Evolutionary conservation across 2,113 vertebrate species (phyloP), one percentile per base, ranked within the genome.

Genomic region (Pluvialis apricaria): DNA sequence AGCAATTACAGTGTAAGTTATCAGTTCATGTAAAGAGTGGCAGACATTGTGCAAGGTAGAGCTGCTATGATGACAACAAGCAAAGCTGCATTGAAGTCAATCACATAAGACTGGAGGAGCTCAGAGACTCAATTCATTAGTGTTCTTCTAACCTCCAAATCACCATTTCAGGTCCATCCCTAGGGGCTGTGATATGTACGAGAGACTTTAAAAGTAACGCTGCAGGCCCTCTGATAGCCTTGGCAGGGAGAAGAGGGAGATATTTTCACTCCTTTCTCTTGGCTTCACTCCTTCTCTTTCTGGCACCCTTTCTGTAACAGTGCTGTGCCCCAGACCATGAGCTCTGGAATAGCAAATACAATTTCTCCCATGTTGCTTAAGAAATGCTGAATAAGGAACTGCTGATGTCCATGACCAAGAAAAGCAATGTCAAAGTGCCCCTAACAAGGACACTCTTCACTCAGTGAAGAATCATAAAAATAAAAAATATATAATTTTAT

Each of bases 351-450:
- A 82, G 13, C 25, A 84, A 84, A 71, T 58, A 15, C 9, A 45
- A 11, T 36, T 83, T 79, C 15, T 58, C 15, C 7, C 34, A 3
- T 10, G 6, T 18, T 65, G 15, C 45, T 83, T 81, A 73, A 88
- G 83, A 86, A 44, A 47, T 13, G 7, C 31, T 62, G 31, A 82
- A 42, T 49, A 58, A 84, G 11, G 19, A 82, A 38, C 19, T 61
- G 18, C 68, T 81, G 8, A 47, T 1, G 0, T 52, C 32, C 6
- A 2, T 34, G 29, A 62, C 0, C 31, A 77, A 19, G 15, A 71
- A 61, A 2, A 76, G 6, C 11, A 77, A 83, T 52, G 5, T 40
- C 13, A 77, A 77, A 61, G 5, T 40, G 1, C 6, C 11, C 4
- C 19, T 77, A 45, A n/a, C 6, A 71, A 68, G 32, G 25, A 66